phyloP scores from a whole-genome alignment of 2,797 vertebrate genomes.

The Buphagus erythrorhynchus region DNA sequence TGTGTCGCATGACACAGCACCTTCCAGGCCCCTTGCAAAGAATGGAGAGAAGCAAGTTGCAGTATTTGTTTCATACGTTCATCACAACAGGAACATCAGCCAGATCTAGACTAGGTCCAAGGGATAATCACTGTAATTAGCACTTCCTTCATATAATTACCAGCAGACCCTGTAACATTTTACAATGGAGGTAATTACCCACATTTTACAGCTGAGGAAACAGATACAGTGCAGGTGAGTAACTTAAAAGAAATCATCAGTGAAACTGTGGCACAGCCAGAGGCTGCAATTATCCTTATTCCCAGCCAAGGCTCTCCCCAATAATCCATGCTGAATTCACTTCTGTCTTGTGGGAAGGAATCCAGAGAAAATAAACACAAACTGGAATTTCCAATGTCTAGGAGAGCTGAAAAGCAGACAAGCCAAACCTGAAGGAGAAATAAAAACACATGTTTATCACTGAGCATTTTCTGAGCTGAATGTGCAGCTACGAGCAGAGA shows the following conservation, averaged over 20 bases:
- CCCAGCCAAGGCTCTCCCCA: slow-evolving; percentile 56
- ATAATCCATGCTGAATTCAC: slow-evolving; percentile 51
- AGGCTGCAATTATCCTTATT: slow-evolving; percentile 56
- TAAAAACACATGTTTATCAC: slow-evolving; percentile 51
- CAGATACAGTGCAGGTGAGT: slow-evolving; percentile 60
- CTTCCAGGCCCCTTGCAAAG: not conserved
- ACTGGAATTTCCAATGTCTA: slow-evolving; percentile 46
- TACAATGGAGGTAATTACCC: slow-evolving; percentile 67
- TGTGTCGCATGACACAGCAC: fast-evolving
- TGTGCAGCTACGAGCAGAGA: not conserved
- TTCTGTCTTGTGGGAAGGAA: slow-evolving; percentile 51
- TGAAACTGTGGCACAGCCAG: slow-evolving; percentile 39
- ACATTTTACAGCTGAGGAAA: slow-evolving; percentile 65
- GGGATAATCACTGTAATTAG: slow-evolving; percentile 67
- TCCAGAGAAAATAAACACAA: slow-evolving; percentile 56
- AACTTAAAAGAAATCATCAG: slow-evolving; percentile 60
- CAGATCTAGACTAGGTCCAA: slow-evolving; percentile 51
- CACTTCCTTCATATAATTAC: slow-evolving; percentile 56
- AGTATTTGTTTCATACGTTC: not conserved
- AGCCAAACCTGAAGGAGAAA: slow-evolving; percentile 62
- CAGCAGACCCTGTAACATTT: slow-evolving; percentile 65
- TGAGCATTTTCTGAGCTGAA: not conserved
- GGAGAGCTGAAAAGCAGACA: slow-evolving; percentile 59
- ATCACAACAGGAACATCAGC: slow-evolving; percentile 40
- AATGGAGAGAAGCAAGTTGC: not conserved